phyloP scores from a whole-genome alignment of 2,888 invertebrate species.

The Therioaphis trifolii region DNA sequence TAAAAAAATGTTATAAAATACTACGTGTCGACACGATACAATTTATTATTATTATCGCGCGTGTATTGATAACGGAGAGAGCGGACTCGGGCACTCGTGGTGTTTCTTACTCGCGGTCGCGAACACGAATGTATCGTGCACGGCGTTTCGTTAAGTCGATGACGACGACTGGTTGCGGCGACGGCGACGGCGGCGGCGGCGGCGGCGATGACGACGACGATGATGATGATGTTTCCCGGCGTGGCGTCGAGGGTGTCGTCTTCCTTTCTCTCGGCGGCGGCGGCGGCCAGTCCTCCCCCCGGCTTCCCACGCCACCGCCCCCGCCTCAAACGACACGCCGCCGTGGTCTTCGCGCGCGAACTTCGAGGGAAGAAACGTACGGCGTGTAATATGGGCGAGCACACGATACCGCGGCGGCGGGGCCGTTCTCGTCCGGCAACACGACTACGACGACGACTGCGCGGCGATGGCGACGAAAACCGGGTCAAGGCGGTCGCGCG shows the following conservation, averaged over 20 bases:
- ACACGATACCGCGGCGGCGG: neutral
- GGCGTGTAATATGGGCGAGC: too few relatives aligned
- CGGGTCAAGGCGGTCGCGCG: constrained; percentile 53
- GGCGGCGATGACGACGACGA: constrained; percentile 11
- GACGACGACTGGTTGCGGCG: neutral
- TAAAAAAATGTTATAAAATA: too few relatives aligned
- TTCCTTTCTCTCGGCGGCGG: constrained; percentile 50
- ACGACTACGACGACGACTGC: too few relatives aligned
- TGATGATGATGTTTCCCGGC: constrained; percentile 13
- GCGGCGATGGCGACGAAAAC: neutral
- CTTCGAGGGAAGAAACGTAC: constrained; percentile 39
- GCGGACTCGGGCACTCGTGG: constrained; percentile 2
- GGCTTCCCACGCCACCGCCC: neutral
- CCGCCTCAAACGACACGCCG: neutral
- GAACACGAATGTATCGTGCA: constrained; percentile 39
- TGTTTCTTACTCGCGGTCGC: constrained; percentile 44
- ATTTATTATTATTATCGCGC: too few relatives aligned
- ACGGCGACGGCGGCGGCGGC: neutral
- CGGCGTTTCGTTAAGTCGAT: neutral
- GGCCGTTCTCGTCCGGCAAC: neutral
- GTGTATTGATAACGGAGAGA: neutral
- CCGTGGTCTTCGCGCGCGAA: neutral
- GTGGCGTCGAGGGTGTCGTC: constrained; percentile 53
- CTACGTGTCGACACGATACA: too few relatives aligned
- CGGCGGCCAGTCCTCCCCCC: neutral